A percentile compares a stretch with the other conserved stretches of the same genome.
Conservation (phyloP, 2,797 vertebrate genomes). For the Scyliorhinus canicula region DNA sequence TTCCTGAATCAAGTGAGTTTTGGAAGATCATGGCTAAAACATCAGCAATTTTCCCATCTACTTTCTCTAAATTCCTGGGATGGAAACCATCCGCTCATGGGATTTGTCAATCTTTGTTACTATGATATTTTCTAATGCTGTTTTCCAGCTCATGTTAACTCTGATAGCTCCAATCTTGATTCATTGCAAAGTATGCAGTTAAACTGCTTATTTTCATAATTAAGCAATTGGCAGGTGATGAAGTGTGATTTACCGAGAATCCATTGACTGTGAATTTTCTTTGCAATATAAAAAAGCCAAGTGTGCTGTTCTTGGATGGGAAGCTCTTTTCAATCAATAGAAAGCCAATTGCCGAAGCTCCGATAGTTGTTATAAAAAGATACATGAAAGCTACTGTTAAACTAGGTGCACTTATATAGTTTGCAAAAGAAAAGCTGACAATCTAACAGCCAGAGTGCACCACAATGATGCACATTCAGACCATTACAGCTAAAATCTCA, state of each 20-base stretch:
- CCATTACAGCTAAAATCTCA: not conserved
- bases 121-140: not conserved
- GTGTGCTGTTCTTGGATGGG: not conserved
- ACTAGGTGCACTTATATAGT: not conserved
- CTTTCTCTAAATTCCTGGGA: not conserved
- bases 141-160: not conserved
- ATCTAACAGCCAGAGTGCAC: not conserved
- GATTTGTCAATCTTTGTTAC: not conserved
- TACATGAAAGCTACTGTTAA: not conserved
- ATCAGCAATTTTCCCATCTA: not conserved
- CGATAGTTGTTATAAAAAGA: not conserved
- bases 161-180: not conserved
- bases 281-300: not conserved
- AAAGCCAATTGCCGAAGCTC: not conserved
- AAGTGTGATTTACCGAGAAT: not conserved
- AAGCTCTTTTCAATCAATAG: not conserved
- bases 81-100: not conserved
- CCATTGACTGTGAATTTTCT: not conserved
- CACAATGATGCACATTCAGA: not conserved
- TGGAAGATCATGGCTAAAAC: not conserved
- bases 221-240: not conserved
- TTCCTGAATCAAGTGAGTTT: not conserved
- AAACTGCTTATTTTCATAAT: not conserved
- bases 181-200: not conserved
- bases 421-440: not conserved